Evolutionary conservation across 2,113 vertebrate genomes (phyloP), one percentile per base, ranked within the genome.

Genomic region (Trinectes maculatus): DNA sequence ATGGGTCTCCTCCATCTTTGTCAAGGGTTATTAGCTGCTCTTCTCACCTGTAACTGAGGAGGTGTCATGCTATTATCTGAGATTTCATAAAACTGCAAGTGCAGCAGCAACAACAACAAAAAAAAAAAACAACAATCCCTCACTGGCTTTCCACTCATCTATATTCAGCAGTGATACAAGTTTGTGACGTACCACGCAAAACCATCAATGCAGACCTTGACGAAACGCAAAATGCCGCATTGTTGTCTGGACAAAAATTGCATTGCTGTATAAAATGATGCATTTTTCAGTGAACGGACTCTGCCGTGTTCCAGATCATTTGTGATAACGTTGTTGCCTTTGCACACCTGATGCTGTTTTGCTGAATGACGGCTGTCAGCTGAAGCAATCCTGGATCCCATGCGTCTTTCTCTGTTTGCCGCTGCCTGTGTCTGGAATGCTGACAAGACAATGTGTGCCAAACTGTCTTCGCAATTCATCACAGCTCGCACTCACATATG

Each of bases 271-370:
- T 55, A 52, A 52, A 66, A 56, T 63, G 24, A 53, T 75, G 42
- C 44, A 55, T 72, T 77, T 65, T 73, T 56, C 3, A 29, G 48
- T 57, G 59, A 46, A 67, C 65, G 37, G 39, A 78, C 70, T 52
- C 28, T 21, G 15, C 62, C 59, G 59, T 80, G 84, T 44, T 75
- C 53, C 67, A 59, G 56, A 85, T 80, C 73, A 82, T 36, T 53
- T 82, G 48, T 55, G 78, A 85, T 83, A 82, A 77, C 60, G 71
- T 36, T 84, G 83, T 82, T 63, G 74, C 66, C 57, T 82, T 56
- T 76, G 77, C 53, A 36, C 75, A 68, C 73, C 52, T 86, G 59
- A 49, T 48, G 63, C 60, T 18, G 21, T 77, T 78, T 53, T 52
- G 56, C 39, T 73, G 73, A 82, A 82, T 68, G 75, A 76, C 55